Evolutionary conservation across 2,797 vertebrate genomes (phyloP).

Genomic region (Thamnophis elegans): DNA sequence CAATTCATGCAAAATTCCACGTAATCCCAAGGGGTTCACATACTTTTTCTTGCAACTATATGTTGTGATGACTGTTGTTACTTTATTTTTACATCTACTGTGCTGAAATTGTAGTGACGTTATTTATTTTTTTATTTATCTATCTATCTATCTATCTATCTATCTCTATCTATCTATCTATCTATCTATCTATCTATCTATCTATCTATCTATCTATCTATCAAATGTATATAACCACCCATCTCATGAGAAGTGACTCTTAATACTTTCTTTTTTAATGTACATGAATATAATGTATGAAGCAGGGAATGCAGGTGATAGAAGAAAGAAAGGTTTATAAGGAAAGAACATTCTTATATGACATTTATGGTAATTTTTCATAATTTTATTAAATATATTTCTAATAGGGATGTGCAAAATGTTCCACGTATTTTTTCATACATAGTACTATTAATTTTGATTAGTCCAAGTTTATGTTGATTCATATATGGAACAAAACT

Average conservation of each 20-base stretch:
- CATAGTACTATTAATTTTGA: background rate
- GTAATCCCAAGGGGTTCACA: no score
- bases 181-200: no score
- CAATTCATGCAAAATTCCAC: no score
- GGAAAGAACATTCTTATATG: background rate
- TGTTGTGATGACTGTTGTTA: background rate
- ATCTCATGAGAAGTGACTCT: background rate
- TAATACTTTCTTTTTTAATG: slow-evolving; percentile 24
- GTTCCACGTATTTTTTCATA: background rate
- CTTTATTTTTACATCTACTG: background rate
- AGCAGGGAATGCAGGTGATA: background rate
- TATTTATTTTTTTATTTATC: no score
- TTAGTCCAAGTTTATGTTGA: background rate
- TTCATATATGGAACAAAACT: background rate
- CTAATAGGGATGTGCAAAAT: background rate
- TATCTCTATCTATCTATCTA: no score
- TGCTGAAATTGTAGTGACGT: background rate
- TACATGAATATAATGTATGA: background rate
- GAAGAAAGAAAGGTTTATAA: background rate
- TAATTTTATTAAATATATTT: background rate
- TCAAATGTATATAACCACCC: background rate
- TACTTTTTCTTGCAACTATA: no score
- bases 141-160: no score
- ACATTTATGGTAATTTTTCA: background rate
- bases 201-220: no score